phyloP scores from a whole-genome alignment of 2,888 invertebrate genomes.

The Oxyscelio sp. region DNA sequence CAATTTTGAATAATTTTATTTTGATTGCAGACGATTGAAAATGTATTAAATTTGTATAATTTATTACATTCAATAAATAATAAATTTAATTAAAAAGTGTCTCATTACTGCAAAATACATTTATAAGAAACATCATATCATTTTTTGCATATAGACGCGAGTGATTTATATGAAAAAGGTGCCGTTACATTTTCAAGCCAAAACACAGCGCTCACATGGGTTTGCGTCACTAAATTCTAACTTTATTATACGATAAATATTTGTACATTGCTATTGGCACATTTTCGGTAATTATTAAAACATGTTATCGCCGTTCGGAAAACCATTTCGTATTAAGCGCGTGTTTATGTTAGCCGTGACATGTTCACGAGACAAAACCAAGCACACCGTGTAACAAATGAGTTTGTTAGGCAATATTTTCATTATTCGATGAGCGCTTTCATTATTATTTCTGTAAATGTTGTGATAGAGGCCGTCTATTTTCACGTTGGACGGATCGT shows the following conservation, averaged over 20 bases:
- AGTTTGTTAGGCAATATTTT: conserved; percentile 65
- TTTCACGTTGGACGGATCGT: conserved; percentile 18
- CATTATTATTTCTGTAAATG: conserved; percentile 66
- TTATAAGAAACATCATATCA: background rate
- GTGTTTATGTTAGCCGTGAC: conserved; percentile 44
- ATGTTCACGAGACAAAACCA: background rate
- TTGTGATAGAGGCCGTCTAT: conserved; percentile 60
- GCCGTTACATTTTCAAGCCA: background rate
- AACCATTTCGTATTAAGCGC: conserved; percentile 35
- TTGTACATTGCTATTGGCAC: conserved; percentile 47
- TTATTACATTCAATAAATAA: no score
- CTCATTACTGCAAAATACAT: no score
- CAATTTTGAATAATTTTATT: no score
- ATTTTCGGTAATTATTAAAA: conserved; percentile 65
- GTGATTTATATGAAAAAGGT: conserved; percentile 30
- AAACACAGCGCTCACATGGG: conserved; percentile 17
- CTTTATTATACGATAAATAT: conserved; percentile 62
- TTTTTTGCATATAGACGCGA: conserved; percentile 35
- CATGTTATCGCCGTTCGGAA: conserved; percentile 28
- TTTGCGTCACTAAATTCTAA: conserved; percentile 11
- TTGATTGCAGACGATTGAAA: no score
- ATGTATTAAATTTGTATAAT: no score
- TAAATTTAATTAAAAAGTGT: no score
- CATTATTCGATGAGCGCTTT: conserved; percentile 41
- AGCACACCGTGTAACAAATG: conserved; percentile 42